Evolutionary conservation across 2,888 invertebrate species (phyloP), one percentile per base, ranked within the genome.

Genomic region (Petrophora chlorosata): DNA sequence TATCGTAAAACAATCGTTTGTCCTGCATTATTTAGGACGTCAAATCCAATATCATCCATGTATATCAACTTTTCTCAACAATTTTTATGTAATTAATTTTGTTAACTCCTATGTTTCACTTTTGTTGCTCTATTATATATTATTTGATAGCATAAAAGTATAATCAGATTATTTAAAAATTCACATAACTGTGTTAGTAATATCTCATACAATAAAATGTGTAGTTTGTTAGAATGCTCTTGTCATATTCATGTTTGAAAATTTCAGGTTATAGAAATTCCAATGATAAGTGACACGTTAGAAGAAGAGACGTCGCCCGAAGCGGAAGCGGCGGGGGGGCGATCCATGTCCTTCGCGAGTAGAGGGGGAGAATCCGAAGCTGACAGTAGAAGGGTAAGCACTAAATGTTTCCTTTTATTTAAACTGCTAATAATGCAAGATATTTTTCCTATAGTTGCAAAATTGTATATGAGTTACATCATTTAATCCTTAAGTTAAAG

Each of bases 221-320:
- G 1, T 5, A 23, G n/a, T 23, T 13, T 28, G 28, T 3, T 7
- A 7, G 19, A 19, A 19, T 33, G 13, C 5, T 1, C 23, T 16
- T 7, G 14, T 9, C 3, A 4, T 33, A 23, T 12, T 16, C 9
- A 7, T 13, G 9, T 25, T 36, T 36, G 32, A 25, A 3, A 25
- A n/a, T 65, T 65, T 1, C 86, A 96, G 95, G 93, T 94, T 54
- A 82, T 97, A 79, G 98, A 98, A 85, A 94, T 98, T 67, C 96
- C 97, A 36, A 94, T 98, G 73, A 94, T 94, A 67, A 65, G 83
- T 9, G 89, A 89, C 17, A 79, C 90, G 51, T 93, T 94, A 61
- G 97, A 96, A 70, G 95, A 97, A 70, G 96, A 96, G 73, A 92
- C 92, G 56, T 96, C 96, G 52, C 96, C 96, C 3, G 96, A 98